A percentile compares a stretch with the other conserved stretches of the same genome.
These are phyloP conservation scores for Syrphus vitripennis DNA, from an alignment of 2,888 invertebrate genomes.

Conservation along the genomic window DNA sequence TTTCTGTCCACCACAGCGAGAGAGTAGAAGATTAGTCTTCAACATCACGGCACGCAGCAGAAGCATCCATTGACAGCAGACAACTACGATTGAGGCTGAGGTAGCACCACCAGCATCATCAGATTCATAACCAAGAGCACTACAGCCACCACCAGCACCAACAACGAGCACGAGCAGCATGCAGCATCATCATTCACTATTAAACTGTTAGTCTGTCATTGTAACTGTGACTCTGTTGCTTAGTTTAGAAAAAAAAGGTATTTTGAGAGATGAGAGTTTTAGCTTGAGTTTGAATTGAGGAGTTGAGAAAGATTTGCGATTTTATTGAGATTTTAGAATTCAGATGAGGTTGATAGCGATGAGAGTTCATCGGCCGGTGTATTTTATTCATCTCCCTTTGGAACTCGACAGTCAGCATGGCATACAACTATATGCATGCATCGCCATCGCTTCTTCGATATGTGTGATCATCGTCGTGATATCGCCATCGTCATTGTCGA, in stretches of 20 bases:
- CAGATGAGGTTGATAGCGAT: constrained; percentile 34
- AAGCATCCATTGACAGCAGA: not conserved
- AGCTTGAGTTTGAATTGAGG: constrained; percentile 1
- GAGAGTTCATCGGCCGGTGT: constrained; percentile 68
- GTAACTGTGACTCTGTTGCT: not conserved
- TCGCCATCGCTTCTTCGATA: constrained; percentile 31
- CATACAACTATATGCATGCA: constrained; percentile 28
- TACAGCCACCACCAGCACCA: not conserved
- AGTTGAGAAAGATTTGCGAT: constrained; percentile 9
- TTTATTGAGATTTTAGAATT: constrained; percentile 21
- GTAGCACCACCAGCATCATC: not conserved
- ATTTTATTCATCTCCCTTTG: constrained; percentile 56
- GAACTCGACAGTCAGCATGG: not conserved
- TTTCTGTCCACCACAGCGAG: not conserved
- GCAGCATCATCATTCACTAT: not conserved
- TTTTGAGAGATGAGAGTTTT: constrained; percentile 22
- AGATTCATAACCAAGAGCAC: too few relatives aligned
- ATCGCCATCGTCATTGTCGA: constrained; percentile 20
- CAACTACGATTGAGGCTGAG: not conserved
- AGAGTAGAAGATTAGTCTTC: not conserved
- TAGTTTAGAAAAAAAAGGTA: not conserved
- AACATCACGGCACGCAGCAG: not conserved
- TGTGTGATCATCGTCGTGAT: constrained; percentile 46
- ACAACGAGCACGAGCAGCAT: not conserved
- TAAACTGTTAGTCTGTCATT: constrained; percentile 4